These are phyloP conservation scores for Perizoma affinitatum DNA, from an alignment of 2,888 invertebrate genomes.

Conservation along the genomic window DNA sequence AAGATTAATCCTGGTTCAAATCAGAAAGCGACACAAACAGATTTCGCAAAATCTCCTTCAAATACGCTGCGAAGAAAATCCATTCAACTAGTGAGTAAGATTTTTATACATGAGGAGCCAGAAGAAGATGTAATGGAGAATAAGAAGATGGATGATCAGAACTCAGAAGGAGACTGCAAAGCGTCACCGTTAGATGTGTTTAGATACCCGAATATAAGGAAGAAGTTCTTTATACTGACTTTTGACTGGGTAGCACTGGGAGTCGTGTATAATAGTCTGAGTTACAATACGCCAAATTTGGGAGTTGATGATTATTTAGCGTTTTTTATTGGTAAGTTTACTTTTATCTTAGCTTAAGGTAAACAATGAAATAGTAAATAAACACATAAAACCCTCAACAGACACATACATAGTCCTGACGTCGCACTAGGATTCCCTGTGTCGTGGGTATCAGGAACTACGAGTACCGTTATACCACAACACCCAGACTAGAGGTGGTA, in stretches of 20 bases:
- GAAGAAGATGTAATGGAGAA: constrained; percentile 63
- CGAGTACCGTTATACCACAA: no score
- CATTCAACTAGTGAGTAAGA: constrained; percentile 62
- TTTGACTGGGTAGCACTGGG: constrained; percentile 87
- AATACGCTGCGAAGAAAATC: constrained; percentile 69
- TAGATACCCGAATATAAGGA: constrained; percentile 86
- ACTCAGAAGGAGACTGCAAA: constrained; percentile 76
- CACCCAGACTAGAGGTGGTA: no score
- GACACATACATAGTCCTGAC: no score
- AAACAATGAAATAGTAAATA: no score
- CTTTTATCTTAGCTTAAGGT: no score
- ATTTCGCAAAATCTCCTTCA: constrained; percentile 55
- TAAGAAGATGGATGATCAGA: constrained; percentile 72
- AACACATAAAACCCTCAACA: no score
- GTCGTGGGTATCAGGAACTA: no score
- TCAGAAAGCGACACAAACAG: constrained; percentile 65
- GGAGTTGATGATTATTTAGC: constrained; percentile 88
- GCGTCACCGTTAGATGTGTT: constrained; percentile 86
- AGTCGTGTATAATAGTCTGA: constrained; percentile 87
- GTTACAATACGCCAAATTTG: constrained; percentile 87
- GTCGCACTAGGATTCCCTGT: no score
- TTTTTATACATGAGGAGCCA: constrained; percentile 60
- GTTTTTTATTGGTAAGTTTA: constrained; percentile 84
- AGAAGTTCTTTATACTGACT: constrained; percentile 86
- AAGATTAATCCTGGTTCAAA: constrained; percentile 31